Conservation (phyloP, 2,888 invertebrate species). For the Polyommatus iphigenia region DNA sequence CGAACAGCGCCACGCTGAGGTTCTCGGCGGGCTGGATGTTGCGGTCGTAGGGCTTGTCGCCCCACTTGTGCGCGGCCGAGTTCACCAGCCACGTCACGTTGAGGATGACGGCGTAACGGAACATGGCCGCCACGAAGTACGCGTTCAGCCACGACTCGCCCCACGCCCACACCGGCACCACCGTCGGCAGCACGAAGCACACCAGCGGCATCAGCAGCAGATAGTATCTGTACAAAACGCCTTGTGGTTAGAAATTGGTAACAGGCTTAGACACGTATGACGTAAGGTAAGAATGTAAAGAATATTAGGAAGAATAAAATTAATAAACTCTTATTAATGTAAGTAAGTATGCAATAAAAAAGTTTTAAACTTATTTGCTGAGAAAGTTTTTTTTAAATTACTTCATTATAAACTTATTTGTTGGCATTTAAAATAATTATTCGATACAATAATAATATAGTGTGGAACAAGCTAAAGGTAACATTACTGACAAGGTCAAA, state of each 20-base stretch:
- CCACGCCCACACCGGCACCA: conserved; percentile 88
- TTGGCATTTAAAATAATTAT: too few species aligned
- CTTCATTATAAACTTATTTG: too few species aligned
- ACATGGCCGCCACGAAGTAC: conserved; percentile 84
- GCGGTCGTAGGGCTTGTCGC: conserved; percentile 87
- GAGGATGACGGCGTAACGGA: conserved; percentile 89
- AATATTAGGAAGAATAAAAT: too few species aligned
- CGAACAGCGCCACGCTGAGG: conserved; percentile 82
- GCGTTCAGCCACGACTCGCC: conserved; percentile 85
- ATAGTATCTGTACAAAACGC: conserved; percentile 82
- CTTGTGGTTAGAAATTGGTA: background rate
- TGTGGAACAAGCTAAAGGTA: background rate
- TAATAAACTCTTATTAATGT: too few species aligned
- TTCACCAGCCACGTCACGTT: conserved; percentile 96
- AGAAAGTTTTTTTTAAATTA: too few species aligned
- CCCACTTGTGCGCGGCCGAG: conserved; percentile 92
- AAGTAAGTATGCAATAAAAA: too few species aligned
- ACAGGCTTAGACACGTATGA: too few species aligned
- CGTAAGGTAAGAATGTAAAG: too few species aligned
- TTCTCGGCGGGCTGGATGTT: conserved; percentile 87
- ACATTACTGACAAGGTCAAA: background rate
- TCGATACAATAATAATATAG: too few species aligned
- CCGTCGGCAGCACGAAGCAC: conserved; percentile 89
- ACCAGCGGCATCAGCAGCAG: conserved; percentile 85
- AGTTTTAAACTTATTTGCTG: too few species aligned